Percentiles rank a stretch among this genome's conserved stretches.
Conservation (phyloP, 2,113 vertebrate genomes). For the Notarius lentiginosus region DNA sequence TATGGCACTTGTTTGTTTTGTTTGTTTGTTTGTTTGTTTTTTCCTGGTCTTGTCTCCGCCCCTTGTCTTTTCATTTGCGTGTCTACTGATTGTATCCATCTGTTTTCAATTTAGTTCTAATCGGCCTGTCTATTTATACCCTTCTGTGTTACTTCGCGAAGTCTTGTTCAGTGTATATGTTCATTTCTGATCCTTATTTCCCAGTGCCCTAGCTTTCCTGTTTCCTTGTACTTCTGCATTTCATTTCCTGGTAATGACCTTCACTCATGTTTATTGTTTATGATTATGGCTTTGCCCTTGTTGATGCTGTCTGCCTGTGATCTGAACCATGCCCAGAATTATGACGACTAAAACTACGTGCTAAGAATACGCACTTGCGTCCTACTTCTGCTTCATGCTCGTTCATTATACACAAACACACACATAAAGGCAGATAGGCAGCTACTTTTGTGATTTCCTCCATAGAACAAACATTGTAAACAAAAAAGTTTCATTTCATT, state of each 20-base stretch:
- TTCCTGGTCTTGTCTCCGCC: not conserved
- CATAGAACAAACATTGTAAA: too few relatives aligned
- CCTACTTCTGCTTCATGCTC: not conserved
- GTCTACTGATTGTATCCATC: not conserved
- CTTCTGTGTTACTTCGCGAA: not conserved
- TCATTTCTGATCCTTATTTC: not conserved
- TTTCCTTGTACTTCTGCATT: not conserved
- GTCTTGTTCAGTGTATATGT: not conserved
- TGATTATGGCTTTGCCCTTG: not conserved
- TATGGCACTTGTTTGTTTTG: too few relatives aligned
- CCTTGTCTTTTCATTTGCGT: not conserved
- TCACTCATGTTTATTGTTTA: not conserved
- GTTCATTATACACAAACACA: not conserved
- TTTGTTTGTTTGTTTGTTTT: not conserved
- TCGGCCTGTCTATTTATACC: not conserved
- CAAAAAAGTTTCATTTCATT: too few relatives aligned
- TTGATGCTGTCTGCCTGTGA: not conserved
- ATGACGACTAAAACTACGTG: not conserved
- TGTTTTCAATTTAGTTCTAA: not conserved
- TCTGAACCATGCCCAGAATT: not conserved
- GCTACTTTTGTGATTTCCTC: not conserved
- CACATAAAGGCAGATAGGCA: not conserved
- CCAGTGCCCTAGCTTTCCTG: not conserved
- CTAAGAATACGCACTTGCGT: not conserved
- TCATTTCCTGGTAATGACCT: not conserved